A percentile compares a stretch with the other conserved stretches of the same genome.
phyloP scores from a whole-genome alignment of 1,140 invertebrate species.

The Gonatopus flavifemur region DNA sequence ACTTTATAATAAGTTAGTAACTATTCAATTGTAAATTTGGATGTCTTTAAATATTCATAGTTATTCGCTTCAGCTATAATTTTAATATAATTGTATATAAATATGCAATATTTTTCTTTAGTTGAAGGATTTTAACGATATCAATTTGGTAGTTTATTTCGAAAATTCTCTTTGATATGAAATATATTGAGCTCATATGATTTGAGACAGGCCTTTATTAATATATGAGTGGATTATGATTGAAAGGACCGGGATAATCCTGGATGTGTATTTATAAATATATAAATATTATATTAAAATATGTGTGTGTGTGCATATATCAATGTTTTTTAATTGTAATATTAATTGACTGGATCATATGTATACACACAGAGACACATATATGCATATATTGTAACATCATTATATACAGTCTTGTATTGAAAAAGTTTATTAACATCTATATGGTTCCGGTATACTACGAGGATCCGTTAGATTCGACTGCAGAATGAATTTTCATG shows the following conservation, averaged over 20 bases:
- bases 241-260: constrained; percentile 29
- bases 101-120: not conserved
- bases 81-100: constrained; percentile 13
- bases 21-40: not conserved
- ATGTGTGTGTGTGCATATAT: constrained; percentile 19
- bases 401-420: constrained; percentile 8
- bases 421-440: not conserved
- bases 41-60: constrained; percentile 2
- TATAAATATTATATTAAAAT: constrained; percentile 16
- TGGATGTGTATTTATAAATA: constrained; percentile 24
- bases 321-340: constrained; percentile 19
- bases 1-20: constrained; percentile 3
- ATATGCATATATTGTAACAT: constrained; percentile 5
- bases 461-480: too few species aligned
- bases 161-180: not conserved
- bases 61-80: constrained; percentile 1
- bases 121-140: not conserved
- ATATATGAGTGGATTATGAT: constrained; percentile 31
- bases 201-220: constrained; percentile 26
- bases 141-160: not conserved
- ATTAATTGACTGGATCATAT: constrained; percentile 20
- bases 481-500: too few species aligned
- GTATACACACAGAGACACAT: too few species aligned
- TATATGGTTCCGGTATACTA: too few species aligned
- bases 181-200: not conserved